Evolutionary conservation across 2,888 invertebrate genomes (phyloP).

Genomic region (Nematopogon swammerdamellus): DNA sequence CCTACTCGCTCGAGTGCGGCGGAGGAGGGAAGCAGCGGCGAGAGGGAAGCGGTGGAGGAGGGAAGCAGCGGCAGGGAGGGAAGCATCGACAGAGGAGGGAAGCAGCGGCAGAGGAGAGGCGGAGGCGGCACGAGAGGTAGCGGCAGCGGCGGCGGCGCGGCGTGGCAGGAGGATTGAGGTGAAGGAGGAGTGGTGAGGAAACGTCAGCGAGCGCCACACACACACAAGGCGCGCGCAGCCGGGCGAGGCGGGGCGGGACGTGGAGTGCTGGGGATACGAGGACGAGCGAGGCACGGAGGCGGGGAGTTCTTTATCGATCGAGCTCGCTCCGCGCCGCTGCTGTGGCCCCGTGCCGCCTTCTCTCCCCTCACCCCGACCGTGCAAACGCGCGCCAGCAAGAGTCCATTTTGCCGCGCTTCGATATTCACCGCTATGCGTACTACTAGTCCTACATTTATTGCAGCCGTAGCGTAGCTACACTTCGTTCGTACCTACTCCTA

Average conservation of each 20-base stretch:
- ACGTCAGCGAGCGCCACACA: too few relatives aligned
- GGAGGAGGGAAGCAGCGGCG: not conserved
- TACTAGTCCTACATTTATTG: too few relatives aligned
- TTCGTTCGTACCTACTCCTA: too few relatives aligned
- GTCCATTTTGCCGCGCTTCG: not conserved
- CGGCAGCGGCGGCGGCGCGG: too few relatives aligned
- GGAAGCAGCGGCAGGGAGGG: not conserved
- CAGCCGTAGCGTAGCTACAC: too few relatives aligned
- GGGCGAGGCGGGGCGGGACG: too few relatives aligned
- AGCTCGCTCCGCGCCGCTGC: constrained; percentile 1
- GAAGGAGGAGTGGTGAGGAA: too few relatives aligned
- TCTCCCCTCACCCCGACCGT: not conserved
- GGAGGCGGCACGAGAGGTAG: not conserved
- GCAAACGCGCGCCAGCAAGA: not conserved
- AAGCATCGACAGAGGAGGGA: too few relatives aligned
- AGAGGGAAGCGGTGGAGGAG: not conserved
- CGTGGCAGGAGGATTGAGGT: too few relatives aligned
- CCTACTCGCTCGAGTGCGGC: not conserved
- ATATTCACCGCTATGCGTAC: not conserved
- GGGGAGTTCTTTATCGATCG: constrained; percentile 4
- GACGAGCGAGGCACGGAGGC: not conserved
- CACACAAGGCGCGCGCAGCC: too few relatives aligned
- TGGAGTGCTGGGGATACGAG: not conserved
- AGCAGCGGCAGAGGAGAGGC: not conserved
- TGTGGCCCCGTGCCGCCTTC: not conserved